phyloP scores from a whole-genome alignment of 2,797 vertebrate species.

The Linurgus olivaceus region DNA sequence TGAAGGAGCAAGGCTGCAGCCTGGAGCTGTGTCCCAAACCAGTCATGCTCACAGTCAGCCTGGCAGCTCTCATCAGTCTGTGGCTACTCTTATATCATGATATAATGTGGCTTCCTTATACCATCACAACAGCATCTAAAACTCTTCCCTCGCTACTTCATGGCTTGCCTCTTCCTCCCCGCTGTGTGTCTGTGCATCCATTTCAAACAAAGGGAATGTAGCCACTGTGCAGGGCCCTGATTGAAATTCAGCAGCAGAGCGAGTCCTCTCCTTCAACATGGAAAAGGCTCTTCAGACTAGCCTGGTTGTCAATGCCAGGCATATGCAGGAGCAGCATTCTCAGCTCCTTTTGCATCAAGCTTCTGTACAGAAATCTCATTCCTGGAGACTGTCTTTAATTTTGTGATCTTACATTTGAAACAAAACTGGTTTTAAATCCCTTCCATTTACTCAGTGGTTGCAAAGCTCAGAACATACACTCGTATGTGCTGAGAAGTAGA shows the following conservation, averaged over 20 bases:
- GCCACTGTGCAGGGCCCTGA: rapidly evolving
- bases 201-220: background rate
- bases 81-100: background rate
- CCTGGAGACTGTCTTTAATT: background rate
- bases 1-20: background rate
- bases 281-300: background rate
- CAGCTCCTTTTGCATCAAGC: background rate
- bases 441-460: slow-evolving; percentile 12
- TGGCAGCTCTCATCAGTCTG: background rate
- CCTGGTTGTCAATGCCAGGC: background rate
- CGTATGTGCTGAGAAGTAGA: background rate
- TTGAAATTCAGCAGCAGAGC: background rate
- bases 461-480: background rate
- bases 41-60: rapidly evolving
- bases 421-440: slow-evolving; percentile 1
- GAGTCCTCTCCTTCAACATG: background rate
- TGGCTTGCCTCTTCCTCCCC: background rate
- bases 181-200: background rate
- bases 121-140: background rate
- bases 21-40: background rate
- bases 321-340: background rate
- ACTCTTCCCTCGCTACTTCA: background rate
- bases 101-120: background rate
- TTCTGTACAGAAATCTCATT: background rate
- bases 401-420: background rate